phyloP scores from a whole-genome alignment of 2,797 vertebrate genomes.

The Enteromius thamalakanensis region DNA sequence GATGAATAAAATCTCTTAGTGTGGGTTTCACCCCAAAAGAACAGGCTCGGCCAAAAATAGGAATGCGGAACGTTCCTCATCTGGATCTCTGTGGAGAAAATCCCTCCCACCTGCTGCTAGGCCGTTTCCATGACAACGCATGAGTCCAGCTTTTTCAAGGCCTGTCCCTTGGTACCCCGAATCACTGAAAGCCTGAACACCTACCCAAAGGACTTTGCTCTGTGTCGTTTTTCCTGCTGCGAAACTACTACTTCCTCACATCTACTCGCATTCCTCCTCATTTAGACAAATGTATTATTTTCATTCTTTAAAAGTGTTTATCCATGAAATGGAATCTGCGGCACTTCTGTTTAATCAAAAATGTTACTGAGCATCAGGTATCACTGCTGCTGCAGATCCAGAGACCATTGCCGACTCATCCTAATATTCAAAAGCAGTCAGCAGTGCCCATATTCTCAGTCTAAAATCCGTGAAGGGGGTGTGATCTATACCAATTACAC shows the following conservation, averaged over 20 bases:
- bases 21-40: conserved; percentile 49
- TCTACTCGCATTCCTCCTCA: background rate
- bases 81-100: conserved; percentile 60
- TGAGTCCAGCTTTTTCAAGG: conserved; percentile 54
- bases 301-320: too few species aligned
- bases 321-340: background rate
- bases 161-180: conserved; percentile 50
- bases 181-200: conserved; percentile 38
- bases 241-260: background rate
- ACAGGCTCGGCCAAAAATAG: conserved; percentile 58
- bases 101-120: conserved; percentile 57
- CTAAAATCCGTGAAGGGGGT: background rate
- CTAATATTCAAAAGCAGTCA: background rate
- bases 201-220: conserved; percentile 24
- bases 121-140: conserved; percentile 62
- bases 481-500: conserved; percentile 9
- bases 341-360: background rate
- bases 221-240: background rate
- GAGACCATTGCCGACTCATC: background rate
- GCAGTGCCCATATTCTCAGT: background rate
- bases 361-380: background rate
- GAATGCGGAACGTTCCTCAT: conserved; percentile 62
- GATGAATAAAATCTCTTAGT: conserved; percentile 18
- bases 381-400: background rate
- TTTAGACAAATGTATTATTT: background rate